These are phyloP conservation scores for Polyommatus iphigenia DNA, from an alignment of 2,888 invertebrate genomes.

Conservation along the genomic window DNA sequence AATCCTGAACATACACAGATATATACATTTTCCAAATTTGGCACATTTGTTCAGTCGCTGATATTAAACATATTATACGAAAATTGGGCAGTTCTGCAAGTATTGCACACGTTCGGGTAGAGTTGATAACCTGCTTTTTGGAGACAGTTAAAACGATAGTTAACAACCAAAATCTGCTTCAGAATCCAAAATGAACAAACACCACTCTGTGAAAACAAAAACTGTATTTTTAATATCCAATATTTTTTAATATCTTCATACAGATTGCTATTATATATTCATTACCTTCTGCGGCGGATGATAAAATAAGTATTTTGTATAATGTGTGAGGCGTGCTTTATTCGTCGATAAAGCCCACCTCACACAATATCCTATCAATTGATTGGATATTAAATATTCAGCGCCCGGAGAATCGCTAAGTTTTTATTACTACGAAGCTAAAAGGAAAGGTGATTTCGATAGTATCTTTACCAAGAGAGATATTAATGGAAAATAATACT, in stretches of 20 bases:
- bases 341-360: background rate
- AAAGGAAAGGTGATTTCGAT: background rate
- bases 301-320: constrained; percentile 14
- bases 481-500: too few species aligned
- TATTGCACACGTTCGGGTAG: too few species aligned
- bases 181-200: too few species aligned
- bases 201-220: background rate
- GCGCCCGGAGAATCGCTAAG: background rate
- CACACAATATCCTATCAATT: constrained; percentile 13
- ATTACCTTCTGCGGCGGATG: background rate
- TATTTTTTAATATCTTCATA: constrained; percentile 13
- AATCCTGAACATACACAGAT: too few species aligned
- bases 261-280: constrained; percentile 4
- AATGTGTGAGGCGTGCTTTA: constrained; percentile 10
- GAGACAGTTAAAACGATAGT: too few species aligned
- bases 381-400: constrained; percentile 17
- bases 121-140: too few species aligned
- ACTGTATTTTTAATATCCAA: background rate
- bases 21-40: too few species aligned
- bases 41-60: too few species aligned
- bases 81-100: too few species aligned
- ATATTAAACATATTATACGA: too few species aligned
- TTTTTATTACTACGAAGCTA: background rate
- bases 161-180: too few species aligned
- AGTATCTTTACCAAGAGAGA: too few species aligned